phyloP scores from a whole-genome alignment of 2,888 invertebrate genomes.

The Sarcophaga subvicina region DNA sequence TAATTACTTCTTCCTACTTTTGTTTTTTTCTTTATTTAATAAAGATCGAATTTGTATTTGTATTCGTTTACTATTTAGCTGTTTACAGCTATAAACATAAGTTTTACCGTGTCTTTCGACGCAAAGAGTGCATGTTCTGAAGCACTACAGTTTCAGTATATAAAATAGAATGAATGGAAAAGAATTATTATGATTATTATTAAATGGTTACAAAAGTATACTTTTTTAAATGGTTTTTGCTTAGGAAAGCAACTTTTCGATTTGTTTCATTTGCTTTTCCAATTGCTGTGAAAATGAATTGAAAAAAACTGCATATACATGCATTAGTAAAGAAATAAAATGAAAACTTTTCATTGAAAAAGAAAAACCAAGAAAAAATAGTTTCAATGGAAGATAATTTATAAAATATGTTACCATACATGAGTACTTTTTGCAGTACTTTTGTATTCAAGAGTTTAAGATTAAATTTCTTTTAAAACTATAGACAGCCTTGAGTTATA shows the following conservation, averaged over 20 bases:
- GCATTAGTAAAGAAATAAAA: background rate
- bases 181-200: background rate
- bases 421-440: background rate
- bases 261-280: slow-evolving; percentile 33
- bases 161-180: slow-evolving; percentile 45
- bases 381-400: slow-evolving; percentile 64
- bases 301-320: slow-evolving; percentile 24
- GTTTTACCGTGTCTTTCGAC: background rate
- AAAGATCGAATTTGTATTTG: too few relatives aligned
- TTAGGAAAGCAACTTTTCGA: slow-evolving; percentile 51
- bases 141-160: slow-evolving; percentile 55
- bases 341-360: background rate
- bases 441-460: background rate
- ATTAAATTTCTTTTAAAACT: background rate
- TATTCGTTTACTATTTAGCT: background rate
- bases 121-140: background rate
- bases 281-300: slow-evolving; percentile 1
- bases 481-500: background rate
- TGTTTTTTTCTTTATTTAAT: too few relatives aligned
- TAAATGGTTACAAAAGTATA: slow-evolving; percentile 63
- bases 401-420: background rate
- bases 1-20: too few relatives aligned
- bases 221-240: slow-evolving; percentile 54
- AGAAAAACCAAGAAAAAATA: slow-evolving; percentile 17
- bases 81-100: background rate